Base-by-base conservation (phyloP, 2,797 vertebrate genomes). In the Aldrovandia affinis region DNA sequence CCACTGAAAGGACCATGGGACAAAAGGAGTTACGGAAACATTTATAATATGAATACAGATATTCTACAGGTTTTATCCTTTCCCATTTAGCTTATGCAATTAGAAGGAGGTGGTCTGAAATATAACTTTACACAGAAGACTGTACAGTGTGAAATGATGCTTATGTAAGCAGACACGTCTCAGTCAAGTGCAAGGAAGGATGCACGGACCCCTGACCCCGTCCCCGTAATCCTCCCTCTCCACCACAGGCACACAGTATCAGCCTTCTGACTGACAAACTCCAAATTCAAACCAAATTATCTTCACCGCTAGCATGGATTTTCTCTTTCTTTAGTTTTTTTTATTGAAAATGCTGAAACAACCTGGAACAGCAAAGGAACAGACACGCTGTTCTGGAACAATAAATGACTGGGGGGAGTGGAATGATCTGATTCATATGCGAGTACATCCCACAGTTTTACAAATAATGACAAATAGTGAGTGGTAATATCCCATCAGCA, bases 21-120 rank as follows among this genome's bases (percentile, higher is more conserved):
- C 90, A 92, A 91, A 92, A 89, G 88, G 90, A 90, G 92, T 91
- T 93, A 94, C 89, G 88, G 92, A 95, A 95, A 95, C 95, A 93
- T 95, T 95, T 95, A 95, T 92, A 94, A 89, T 93, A 87, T 82
- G 88, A 86, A 90, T 90, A 89, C 86, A 80, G 87, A 86, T 89
- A 87, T 90, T 89, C 86, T 89, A 87, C 84, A 88, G 89, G 88
- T 90, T n/a, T 88, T 90, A 91, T 91, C 89, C 91, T 86, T 92
- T 89, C 88, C 36, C 84, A 61, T 85, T 88, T 88, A 90, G 89
- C 87, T 91, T 85, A 92, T 92, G 90, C 89, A 15, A 47, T 87
- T 87, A 25, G 88, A 91, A 89, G 91, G 91, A 90, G 92, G 89
- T 93, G 91, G 89, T 92, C 89, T 94, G 83, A 88, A 87, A 87